Percentiles rank a stretch among this genome's conserved stretches.
These are phyloP conservation scores for Clarias macrocephalus DNA, from an alignment of 2,113 vertebrate genomes.

Conservation along the genomic window DNA sequence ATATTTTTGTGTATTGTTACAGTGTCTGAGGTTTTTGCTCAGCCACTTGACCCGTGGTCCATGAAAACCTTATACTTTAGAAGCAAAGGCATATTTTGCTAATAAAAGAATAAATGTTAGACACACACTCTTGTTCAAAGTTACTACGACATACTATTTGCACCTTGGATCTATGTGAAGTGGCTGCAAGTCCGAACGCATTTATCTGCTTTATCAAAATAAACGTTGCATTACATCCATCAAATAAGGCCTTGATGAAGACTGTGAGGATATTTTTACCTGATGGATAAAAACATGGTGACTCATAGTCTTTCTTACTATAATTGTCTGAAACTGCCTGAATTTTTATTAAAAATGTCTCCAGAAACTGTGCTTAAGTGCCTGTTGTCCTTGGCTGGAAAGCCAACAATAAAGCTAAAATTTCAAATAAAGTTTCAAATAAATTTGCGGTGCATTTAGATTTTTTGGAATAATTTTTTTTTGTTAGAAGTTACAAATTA, in stretches of 20 bases:
- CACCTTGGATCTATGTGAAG: not conserved
- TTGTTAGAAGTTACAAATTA: not conserved
- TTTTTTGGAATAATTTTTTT: not conserved
- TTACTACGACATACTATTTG: not conserved
- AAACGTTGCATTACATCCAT: not conserved
- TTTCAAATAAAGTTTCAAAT: not conserved
- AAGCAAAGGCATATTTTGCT: not conserved
- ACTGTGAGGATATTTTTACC: slow-evolving; percentile 24
- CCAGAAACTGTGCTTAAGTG: slow-evolving; percentile 53
- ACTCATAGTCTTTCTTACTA: slow-evolving; percentile 42
- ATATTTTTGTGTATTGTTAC: not conserved
- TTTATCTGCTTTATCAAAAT: slow-evolving; percentile 8
- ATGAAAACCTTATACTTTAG: not conserved
- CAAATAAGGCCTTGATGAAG: not conserved
- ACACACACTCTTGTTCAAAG: not conserved
- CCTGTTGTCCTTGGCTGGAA: slow-evolving; percentile 46
- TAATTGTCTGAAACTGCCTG: slow-evolving; percentile 30
- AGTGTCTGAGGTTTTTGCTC: not conserved
- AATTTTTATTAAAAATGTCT: not conserved
- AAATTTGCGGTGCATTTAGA: not conserved
- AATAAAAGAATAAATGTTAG: not conserved
- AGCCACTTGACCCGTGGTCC: not conserved
- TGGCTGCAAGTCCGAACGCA: not conserved
- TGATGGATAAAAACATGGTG: slow-evolving; percentile 44
- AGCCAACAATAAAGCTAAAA: not conserved